Evolutionary conservation across 2,888 invertebrate species (phyloP), one percentile per base, ranked within the genome.

Genomic region (Synergus gifuensis): DNA sequence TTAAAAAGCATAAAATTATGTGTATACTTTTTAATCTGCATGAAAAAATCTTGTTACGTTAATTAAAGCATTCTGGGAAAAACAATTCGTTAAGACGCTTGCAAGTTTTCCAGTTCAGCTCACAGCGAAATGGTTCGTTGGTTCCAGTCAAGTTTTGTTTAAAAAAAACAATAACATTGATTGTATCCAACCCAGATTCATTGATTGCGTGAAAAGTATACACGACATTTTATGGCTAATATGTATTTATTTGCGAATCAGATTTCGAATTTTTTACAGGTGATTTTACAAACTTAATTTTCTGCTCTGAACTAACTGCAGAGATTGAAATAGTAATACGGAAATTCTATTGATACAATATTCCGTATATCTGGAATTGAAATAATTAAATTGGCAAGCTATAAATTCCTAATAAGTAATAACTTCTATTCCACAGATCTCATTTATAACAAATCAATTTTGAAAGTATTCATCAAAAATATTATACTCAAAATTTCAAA

Each of bases 141-240:
- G 3, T 66, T 66, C 44, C 44, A 2, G 18, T 11, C 44, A 12
- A 42, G 66, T 66, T 66, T 66, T 40, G 36, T 64, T 36, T 16
- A 18, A 66, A 66, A 66, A 66, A 44, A 9, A n/a, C 16, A 36
- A 16, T 64, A n/a, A 64, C 16, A 64, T 40, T 64, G 40, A 40
- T 40, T 36, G 36, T 3, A 64, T 49, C 12, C 64, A 40, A 64
- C 64, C 62, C 28, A 63, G 62, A 64, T 64, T 66, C 18, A 3
- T 16, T 44, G 66, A 66, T 63, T 63, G 42, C 66, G 11, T 44
- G n/a, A 67, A 67, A 67, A 67, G 22, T 67, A 44, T 42, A 67
- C 44, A 67, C 18, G 44, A n/a, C 62, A 28, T 63, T 36, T 36
- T 36, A 36, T 12, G 22, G 1, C 22, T 7, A 22, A 28, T 28